Base-by-base conservation (phyloP, 2,888 invertebrate genomes). In the Ectemnius cavifrons region DNA sequence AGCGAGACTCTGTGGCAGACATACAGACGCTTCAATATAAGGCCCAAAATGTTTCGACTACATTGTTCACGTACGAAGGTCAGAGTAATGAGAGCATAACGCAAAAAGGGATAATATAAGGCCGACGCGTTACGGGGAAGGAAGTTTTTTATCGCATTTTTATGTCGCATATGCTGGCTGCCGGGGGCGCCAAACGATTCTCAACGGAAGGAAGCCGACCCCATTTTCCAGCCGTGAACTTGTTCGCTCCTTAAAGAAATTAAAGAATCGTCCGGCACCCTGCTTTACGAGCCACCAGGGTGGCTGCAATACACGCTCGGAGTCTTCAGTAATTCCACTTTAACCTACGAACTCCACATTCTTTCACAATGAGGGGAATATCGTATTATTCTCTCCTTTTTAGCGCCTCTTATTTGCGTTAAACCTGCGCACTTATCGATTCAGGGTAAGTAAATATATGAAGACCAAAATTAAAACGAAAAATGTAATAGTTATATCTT, bases 91-190 rank as follows among this genome's bases (percentile, higher is more conserved):
- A 62, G 71, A 73, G 72, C 71, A 70, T 69, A 67, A 67, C 62
- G 63, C 37, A 62, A 65, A 75, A 59, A 68, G 71, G 71, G 5
- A 37, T 61, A 76, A 75, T 81, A 82, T 87, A 84, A 86, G 82
- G 82, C 78, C 80, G 84, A 86, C 8, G 37, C 37, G 85, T 89
- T 88, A 88, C 85, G 87, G 84, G 84, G 77, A 73, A 83, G 81
- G 83, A 86, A 88, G 86, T 89, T 81, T 90, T 89, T 90, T 89
- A 90, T 86, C 87, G 87, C 84, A 79, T 84, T 89, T 90, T 90
- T 90, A 90, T 86, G 87, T 86, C 83, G 84, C 80, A 80, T 82
- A 83, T 83, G 85, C 81, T 78, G 75, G 80, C 82, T 80, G 82
- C 75, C 70, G 81, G 71, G 83, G 82, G 75, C 74, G 65, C 68